These are phyloP conservation scores for Dendropsophus ebraccatus DNA, from an alignment of 2,113 vertebrate species.

Conservation along the genomic window DNA sequence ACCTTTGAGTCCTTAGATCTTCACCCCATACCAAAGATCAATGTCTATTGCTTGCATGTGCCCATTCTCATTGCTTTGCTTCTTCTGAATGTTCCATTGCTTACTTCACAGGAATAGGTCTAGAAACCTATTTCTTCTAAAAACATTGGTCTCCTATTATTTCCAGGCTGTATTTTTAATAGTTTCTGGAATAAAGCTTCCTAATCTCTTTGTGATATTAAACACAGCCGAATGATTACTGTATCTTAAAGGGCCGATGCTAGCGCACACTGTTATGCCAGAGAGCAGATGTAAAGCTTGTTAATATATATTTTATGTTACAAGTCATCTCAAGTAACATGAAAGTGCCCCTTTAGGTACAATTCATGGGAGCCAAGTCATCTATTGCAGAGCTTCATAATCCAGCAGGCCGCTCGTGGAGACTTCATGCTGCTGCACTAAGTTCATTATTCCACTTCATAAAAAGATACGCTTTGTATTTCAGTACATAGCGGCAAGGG, in stretches of 20 bases:
- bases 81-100: neutral
- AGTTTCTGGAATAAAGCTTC: neutral
- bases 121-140: too few species aligned
- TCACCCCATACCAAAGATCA: neutral
- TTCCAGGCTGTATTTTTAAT: neutral
- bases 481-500: conserved; percentile 29
- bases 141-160: neutral
- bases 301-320: conserved; percentile 41
- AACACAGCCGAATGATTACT: neutral
- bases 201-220: too few species aligned
- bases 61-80: neutral
- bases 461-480: conserved; percentile 35
- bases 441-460: conserved; percentile 49
- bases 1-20: neutral
- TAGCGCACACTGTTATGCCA: neutral
- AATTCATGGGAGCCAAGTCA: conserved; percentile 38
- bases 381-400: conserved; percentile 33
- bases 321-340: conserved; percentile 44
- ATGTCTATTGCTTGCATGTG: neutral
- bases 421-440: conserved; percentile 23
- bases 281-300: neutral
- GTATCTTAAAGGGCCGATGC: neutral
- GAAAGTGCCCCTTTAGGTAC: conserved; percentile 35
- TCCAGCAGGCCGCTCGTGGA: neutral
- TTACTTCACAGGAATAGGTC: neutral